Percentiles rank a stretch among this genome's conserved stretches.
Evolutionary conservation across 2,888 invertebrate species (phyloP).

Genomic region (Nephrotoma guestfalica): DNA sequence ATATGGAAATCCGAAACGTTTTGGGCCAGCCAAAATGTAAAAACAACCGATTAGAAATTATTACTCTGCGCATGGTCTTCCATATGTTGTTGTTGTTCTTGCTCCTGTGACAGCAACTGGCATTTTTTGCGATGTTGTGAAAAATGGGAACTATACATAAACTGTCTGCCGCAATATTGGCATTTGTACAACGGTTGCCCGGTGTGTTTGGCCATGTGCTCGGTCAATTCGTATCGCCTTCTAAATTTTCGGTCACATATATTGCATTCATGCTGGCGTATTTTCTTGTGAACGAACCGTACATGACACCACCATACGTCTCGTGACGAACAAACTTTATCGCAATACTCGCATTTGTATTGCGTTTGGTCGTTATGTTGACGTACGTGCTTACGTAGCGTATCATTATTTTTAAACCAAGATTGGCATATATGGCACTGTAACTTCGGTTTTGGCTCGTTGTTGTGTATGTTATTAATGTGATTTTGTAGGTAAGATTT

Average conservation of each 20-base stretch:
- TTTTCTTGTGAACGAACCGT: conserved; percentile 12
- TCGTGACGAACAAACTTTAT: conserved; percentile 10
- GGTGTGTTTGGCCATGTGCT: conserved; percentile 20
- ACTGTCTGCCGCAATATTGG: conserved; percentile 19
- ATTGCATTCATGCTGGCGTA: conserved; percentile 10
- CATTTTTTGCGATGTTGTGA: conserved; percentile 19
- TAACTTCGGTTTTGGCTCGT: conserved; percentile 7
- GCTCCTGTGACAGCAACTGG: conserved; percentile 10
- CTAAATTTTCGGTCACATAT: conserved; percentile 12
- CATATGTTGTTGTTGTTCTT: neutral
- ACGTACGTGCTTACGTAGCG: conserved; percentile 11
- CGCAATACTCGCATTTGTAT: conserved; percentile 11
- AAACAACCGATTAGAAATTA: neutral
- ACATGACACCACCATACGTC: conserved; percentile 11
- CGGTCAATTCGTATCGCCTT: conserved; percentile 10
- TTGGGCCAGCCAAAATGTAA: neutral
- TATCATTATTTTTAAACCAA: conserved; percentile 13
- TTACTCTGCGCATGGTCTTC: neutral
- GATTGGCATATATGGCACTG: conserved; percentile 12
- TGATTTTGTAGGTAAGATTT: conserved; percentile 10
- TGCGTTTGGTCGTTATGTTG: conserved; percentile 10
- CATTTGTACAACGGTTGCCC: conserved; percentile 20
- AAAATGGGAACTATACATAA: conserved; percentile 20
- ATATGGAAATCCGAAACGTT: neutral
- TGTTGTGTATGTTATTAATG: conserved; percentile 8